Base-by-base conservation (phyloP, 2,888 invertebrate species). In the Cerceris rybyensis region DNA sequence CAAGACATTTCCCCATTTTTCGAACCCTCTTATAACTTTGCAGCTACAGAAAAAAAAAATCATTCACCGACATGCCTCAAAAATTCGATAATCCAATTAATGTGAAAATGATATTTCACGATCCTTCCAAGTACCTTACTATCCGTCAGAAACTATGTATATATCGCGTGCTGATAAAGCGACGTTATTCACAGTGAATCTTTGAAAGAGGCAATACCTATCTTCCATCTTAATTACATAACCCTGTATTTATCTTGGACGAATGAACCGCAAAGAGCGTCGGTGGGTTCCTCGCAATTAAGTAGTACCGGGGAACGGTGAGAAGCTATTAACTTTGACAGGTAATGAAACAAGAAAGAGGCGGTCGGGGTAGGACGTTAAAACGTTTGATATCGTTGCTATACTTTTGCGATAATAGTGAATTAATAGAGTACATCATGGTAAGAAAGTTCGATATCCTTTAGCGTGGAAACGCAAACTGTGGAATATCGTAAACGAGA, bases 371-470 rank as follows among this genome's bases (percentile, higher is more conserved):
- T 28, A 28, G 28, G 28, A 28, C 1, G 28, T 1, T 4, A 4
- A 28, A 4, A 28, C 28, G 28, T 28, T 28, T 28, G 28, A 1
- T 28, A 71, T 72, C 78, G 78, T 78, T 78, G 72, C 78, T 78
- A 69, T 69, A 78, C 72, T 65, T 58, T 72, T 67, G 59, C 64
- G 72, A 80, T 80, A 82, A 79, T 82, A 64, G 79, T 39, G 71
- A 82, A 82, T 82, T 82, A 77, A 82, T 83, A 82, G 75, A 66
- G 59, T 14, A 28, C 61, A 55, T 49, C 63, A 58, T 67, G 28
- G 13, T 54, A 52, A 64, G 66, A 70, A 77, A 77, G 74, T 72
- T 60, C 64, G 71, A 68, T 70, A 75, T 66, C 65, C 46, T 58
- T 72, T 52, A 63, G 63, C 59, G 65, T 64, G 65, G n/a, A 65